Percentiles rank a stretch among this genome's conserved stretches.
These are phyloP conservation scores for Pachyuromys duprasi DNA, from an alignment of 2,797 vertebrate genomes.

Conservation along the genomic window DNA sequence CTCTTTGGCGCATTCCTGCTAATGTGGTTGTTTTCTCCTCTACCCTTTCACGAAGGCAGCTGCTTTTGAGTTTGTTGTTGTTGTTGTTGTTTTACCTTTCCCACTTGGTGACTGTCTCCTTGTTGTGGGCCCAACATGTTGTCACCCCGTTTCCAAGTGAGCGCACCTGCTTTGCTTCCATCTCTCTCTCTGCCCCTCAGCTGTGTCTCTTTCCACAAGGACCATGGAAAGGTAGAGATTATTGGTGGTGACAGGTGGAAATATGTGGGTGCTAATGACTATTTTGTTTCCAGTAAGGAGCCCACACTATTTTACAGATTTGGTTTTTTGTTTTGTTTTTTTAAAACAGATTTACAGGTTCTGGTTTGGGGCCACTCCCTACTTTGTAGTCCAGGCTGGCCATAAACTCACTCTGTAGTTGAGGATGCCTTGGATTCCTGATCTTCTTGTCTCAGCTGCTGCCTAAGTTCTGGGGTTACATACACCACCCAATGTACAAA, in stretches of 20 bases:
- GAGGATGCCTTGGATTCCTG: neutral
- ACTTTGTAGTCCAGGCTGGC: neutral
- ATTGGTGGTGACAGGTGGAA: accelerated
- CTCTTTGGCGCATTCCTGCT: neutral
- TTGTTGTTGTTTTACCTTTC: neutral
- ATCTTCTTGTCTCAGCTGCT: neutral
- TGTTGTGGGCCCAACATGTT: too few relatives aligned
- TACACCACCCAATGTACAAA: neutral
- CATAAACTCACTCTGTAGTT: neutral
- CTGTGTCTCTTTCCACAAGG: neutral
- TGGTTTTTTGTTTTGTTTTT: neutral
- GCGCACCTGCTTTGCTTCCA: neutral
- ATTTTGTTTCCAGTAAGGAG: neutral
- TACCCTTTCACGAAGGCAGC: neutral
- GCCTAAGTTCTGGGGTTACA: neutral
- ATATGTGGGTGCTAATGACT: neutral
- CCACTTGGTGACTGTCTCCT: neutral
- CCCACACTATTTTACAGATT: neutral
- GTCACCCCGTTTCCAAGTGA: neutral
- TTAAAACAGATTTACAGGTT: neutral
- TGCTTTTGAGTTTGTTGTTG: neutral
- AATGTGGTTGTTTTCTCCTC: neutral
- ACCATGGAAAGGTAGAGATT: neutral
- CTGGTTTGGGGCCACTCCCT: neutral
- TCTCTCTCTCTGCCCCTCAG: neutral